Base-by-base conservation (phyloP, 2,113 vertebrate species). In the Tichodroma muraria region DNA sequence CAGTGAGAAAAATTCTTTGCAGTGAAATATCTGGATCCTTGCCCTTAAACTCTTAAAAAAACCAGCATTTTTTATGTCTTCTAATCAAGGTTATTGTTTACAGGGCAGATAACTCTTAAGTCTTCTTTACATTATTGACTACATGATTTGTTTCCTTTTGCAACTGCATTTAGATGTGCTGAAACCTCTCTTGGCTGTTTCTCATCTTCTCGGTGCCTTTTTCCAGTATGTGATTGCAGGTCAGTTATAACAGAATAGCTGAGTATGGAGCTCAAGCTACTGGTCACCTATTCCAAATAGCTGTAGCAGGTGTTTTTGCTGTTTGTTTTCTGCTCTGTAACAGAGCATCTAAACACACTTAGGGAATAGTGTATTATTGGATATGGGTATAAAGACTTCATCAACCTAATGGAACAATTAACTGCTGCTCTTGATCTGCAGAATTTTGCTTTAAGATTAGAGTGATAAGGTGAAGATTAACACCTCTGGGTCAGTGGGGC, bases 401-500 rank as follows among this genome's bases (percentile, higher is more conserved):
- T 94, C 87, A 72, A 80, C 88, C 72, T 88, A 96, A 97, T 97
- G 93, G 95, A 97, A 97, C 88, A 96, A 95, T 97, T 98, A 97
- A 92, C 87, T 96, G 89, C 80, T 93, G 64, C 86, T 96, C 93
- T 94, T 96, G 95, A 97, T 97, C 92, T 93, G 87, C 90, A 95
- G 94, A 97, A 95, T 95, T 96, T 94, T 97, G 90, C 93, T 97
- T 97, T 92, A 90, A 96, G 96, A 97, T 97, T 96, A 96, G 70
- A 93, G 86, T 63, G 86, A 94, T 96, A 96, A 97, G 91, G 91
- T 96, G 83, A 96, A 97, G 97, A 98, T 96, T 97, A 98, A 96
- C 93, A 97, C 95, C 96, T 96, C 94, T 95, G 91, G 84, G 96
- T 97, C 86, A 75, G 44, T 54, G 72, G 47, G 69, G 82, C 89